Evolutionary conservation across 2,797 vertebrate genomes (phyloP).

Genomic region (Scolopax bukidnonensis): DNA sequence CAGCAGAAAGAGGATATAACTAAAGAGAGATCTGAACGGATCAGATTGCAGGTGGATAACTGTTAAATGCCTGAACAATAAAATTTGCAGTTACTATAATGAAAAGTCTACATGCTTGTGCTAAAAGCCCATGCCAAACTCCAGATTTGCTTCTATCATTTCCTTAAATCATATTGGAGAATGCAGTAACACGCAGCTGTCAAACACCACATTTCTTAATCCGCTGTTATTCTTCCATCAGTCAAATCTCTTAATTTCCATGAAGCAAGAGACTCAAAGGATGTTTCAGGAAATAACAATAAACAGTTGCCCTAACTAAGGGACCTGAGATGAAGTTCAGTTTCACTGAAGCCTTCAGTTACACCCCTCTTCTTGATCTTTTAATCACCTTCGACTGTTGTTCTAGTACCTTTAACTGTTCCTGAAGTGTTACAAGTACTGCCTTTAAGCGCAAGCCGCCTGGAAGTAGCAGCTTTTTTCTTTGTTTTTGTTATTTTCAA

Average conservation of each 20-base stretch:
- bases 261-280: neutral
- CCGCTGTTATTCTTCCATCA: neutral
- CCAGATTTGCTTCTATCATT: neutral
- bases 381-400: neutral
- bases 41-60: neutral
- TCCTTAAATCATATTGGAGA: neutral
- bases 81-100: neutral
- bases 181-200: neutral
- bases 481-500: neutral
- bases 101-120: neutral
- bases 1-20: neutral
- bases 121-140: neutral
- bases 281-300: neutral
- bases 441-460: neutral
- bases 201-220: neutral
- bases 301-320: neutral
- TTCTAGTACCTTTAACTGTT: neutral
- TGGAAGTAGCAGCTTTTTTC: rapidly evolving
- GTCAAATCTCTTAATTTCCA: neutral
- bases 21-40: neutral
- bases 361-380: neutral
- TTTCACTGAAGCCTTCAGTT: neutral
- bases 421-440: neutral
- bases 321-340: neutral
- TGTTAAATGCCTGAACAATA: neutral